Conservation (phyloP, 1,140 invertebrate genomes). For the Forficula auricularia region DNA sequence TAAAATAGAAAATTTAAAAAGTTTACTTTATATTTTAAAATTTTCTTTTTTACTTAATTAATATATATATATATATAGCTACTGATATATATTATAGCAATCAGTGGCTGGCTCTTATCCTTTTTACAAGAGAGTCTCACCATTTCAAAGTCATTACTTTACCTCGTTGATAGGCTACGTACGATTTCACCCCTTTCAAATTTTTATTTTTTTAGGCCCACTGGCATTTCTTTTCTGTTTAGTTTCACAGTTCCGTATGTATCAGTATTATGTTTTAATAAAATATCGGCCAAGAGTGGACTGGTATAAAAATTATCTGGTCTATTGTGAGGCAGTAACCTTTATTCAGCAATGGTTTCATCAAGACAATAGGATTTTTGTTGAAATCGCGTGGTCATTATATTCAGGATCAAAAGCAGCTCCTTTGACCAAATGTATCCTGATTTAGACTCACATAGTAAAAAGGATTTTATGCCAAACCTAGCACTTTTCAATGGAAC, state of each 20-base stretch:
- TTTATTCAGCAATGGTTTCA: constrained; percentile 5
- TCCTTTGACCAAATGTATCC: constrained; percentile 6
- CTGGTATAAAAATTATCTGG: constrained; percentile 9
- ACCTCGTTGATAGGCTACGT: neutral
- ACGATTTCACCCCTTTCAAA: constrained; percentile 2
- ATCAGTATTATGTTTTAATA: constrained; percentile 5
- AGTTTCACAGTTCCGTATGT: constrained; percentile 4
- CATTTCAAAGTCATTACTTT: constrained; percentile 1
- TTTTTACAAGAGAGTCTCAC: no score
- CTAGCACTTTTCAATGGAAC: constrained; percentile 11
- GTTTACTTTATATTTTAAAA: no score
- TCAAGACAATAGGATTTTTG: constrained; percentile 4
- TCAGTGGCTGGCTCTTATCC: no score
- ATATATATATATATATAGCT: no score
- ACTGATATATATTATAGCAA: no score
- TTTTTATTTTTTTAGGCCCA: neutral
- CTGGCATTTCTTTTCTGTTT: constrained; percentile 4
- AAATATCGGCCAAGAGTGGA: constrained; percentile 6
- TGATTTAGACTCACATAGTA: constrained; percentile 8
- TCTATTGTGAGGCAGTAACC: constrained; percentile 5
- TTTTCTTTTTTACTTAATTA: no score
- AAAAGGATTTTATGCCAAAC: constrained; percentile 10
- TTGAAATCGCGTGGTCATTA: constrained; percentile 1
- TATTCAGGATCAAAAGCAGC: constrained; percentile 1
- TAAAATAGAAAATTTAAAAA: no score